These are phyloP conservation scores for Podiceps cristatus DNA, from an alignment of 2,113 vertebrate genomes.

Conservation along the genomic window DNA sequence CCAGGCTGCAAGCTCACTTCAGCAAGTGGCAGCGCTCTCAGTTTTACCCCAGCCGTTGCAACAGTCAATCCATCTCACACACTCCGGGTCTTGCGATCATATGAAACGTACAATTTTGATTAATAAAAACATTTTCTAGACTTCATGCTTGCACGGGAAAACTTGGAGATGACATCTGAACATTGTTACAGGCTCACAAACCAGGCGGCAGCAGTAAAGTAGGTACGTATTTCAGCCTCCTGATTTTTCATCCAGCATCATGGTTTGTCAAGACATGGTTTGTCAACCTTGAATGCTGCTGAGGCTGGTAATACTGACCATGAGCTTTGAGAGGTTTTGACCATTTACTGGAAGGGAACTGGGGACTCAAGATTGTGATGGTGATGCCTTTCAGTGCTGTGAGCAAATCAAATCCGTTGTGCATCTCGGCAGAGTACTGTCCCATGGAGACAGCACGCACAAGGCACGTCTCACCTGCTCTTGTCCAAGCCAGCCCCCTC, in stretches of 20 bases:
- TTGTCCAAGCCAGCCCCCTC: background rate
- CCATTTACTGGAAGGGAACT: background rate
- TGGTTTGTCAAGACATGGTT: background rate
- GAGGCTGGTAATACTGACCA: fast-evolving
- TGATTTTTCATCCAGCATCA: background rate
- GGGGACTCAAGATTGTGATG: background rate
- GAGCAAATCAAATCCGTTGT: background rate
- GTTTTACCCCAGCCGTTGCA: background rate
- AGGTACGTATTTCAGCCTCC: background rate
- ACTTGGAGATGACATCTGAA: background rate
- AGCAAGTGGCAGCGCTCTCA: fast-evolving
- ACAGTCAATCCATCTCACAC: background rate
- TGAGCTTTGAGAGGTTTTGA: background rate
- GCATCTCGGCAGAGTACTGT: background rate
- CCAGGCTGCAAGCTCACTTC: background rate
- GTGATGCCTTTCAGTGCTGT: background rate
- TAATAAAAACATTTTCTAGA: background rate
- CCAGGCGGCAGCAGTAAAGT: background rate
- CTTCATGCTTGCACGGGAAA: background rate
- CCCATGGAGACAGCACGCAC: fast-evolving
- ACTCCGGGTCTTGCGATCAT: background rate
- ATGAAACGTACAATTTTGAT: background rate
- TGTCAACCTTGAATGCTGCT: background rate
- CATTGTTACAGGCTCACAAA: background rate
- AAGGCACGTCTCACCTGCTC: background rate